Conservation (phyloP, 2,797 vertebrate genomes). For the Anguilla pacifica region DNA sequence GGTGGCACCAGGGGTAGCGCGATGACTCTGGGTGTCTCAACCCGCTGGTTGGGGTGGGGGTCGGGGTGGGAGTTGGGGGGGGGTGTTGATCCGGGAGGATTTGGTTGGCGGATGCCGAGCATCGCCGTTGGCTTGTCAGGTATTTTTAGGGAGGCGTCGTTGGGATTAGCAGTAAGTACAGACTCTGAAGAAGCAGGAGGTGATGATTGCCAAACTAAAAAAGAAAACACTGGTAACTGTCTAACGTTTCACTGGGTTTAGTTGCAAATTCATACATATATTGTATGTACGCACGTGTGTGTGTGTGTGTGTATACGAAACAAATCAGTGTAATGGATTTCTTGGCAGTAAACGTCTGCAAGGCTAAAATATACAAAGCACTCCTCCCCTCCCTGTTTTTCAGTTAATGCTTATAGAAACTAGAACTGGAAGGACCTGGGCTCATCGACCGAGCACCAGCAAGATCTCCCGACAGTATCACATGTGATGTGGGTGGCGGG, state of each 20-base stretch:
- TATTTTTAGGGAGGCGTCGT: conserved; percentile 25
- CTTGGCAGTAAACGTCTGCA: not conserved
- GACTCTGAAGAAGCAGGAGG: not conserved
- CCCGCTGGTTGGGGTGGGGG: not conserved
- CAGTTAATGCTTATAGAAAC: not conserved
- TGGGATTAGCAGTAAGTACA: conserved; percentile 10
- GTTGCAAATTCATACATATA: not conserved
- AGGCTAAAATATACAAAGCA: not conserved
- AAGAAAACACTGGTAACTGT: not conserved
- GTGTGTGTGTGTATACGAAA: not conserved
- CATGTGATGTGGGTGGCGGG: not conserved
- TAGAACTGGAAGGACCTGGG: not conserved
- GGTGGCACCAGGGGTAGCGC: no score
- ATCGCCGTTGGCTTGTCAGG: conserved; percentile 1
- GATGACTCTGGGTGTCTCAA: not conserved
- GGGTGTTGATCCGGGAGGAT: conserved; percentile 26
- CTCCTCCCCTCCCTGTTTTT: not conserved
- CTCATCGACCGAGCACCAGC: not conserved
- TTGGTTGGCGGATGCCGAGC: conserved; percentile 20
- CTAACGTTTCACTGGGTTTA: not conserved
- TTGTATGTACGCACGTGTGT: not conserved
- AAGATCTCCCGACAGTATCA: not conserved
- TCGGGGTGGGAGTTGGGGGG: no score
- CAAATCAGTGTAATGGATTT: not conserved
- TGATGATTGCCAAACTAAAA: not conserved